Base-by-base conservation (phyloP, 2,113 vertebrate genomes). In the Colius striatus region DNA sequence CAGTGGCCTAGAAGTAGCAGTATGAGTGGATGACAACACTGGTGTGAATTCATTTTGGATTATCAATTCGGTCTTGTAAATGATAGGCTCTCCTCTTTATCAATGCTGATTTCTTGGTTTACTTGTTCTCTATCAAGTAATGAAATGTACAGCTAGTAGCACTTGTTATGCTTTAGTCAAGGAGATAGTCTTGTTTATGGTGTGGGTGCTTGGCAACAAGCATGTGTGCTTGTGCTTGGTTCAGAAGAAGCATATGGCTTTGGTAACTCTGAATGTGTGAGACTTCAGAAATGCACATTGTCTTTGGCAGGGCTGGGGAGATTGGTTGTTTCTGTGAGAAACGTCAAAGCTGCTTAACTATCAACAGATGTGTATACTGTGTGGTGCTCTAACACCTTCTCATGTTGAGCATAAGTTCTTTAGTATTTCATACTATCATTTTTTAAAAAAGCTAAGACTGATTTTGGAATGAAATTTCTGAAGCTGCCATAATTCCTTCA, bases 131-230 rank as follows among this genome's bases (percentile, higher is more conserved):
- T 20, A 2, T 30, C 32, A 51, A 66, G 50, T 67, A 55, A 87
- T 71, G 36, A 91, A 87, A 72, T 34, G 41, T 55, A 25, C 67
- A 83, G 54, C 58, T 81, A 48, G 30, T 57, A 34, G 36, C 54
- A 54, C 16, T 90, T 79, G 47, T 65, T 92, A 8, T 36, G 27
- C 34, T 87, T 92, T 90, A 92, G 45, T 60, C 45, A 29, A 67
- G 16, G 53, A 67, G 50, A 70, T 53, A 74, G 79, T 89, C 61
- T 21, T 78, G 50, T 90, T 72, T 58, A 18, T 60, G 61, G 27
- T 77, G 38, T 94, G 73, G 43, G 55, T 74, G 67, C 63, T 84
- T 96, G 92, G 66, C 84, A 74, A 77, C 71, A 90, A 86, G 48
- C 55, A 9, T 2, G 0, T 73, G 57, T 93, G 87, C 83, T 91